These are phyloP conservation scores for Trachelipus rathkii DNA, from an alignment of 1,140 invertebrate genomes.

Conservation along the genomic window DNA sequence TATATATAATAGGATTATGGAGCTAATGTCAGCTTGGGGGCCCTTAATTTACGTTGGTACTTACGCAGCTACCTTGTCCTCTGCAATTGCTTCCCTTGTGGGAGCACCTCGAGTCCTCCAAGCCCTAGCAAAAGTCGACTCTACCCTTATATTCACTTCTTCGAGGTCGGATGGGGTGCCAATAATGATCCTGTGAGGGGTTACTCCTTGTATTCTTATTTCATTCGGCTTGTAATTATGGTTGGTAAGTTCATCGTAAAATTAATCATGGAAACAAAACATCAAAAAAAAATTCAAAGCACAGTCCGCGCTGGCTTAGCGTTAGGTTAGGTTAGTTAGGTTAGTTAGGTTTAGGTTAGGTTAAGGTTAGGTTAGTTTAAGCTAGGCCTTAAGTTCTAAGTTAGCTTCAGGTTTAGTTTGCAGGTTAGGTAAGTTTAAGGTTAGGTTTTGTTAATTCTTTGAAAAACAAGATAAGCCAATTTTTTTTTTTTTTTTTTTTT, in stretches of 20 bases:
- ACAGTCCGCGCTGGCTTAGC: too few relatives aligned
- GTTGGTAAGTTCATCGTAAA: constrained; percentile 84
- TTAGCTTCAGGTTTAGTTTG: too few relatives aligned
- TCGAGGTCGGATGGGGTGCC: constrained; percentile 90
- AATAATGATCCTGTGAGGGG: constrained; percentile 85
- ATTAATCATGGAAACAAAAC: too few relatives aligned
- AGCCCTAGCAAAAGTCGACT: constrained; percentile 86
- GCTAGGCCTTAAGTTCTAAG: too few relatives aligned
- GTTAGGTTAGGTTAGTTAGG: too few relatives aligned
- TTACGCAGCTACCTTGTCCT: constrained; percentile 57
- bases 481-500: too few relatives aligned
- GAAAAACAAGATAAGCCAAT: too few relatives aligned
- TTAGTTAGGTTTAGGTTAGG: too few relatives aligned
- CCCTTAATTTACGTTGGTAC: constrained; percentile 94
- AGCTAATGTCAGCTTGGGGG: constrained; percentile 60
- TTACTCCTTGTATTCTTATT: constrained; percentile 87
- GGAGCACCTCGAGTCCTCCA: constrained; percentile 73
- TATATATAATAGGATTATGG: background rate
- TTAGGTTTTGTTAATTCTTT: too few relatives aligned
- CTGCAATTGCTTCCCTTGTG: constrained; percentile 2
- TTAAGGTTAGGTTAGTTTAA: too few relatives aligned
- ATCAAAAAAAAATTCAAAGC: too few relatives aligned
- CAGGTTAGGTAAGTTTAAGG: too few relatives aligned
- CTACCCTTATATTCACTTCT: constrained; percentile 87
- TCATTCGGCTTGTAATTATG: constrained; percentile 75